Percentiles rank a stretch among this genome's conserved stretches.
phyloP scores from a whole-genome alignment of 2,888 invertebrate genomes.

The Andricus quercusramuli region DNA sequence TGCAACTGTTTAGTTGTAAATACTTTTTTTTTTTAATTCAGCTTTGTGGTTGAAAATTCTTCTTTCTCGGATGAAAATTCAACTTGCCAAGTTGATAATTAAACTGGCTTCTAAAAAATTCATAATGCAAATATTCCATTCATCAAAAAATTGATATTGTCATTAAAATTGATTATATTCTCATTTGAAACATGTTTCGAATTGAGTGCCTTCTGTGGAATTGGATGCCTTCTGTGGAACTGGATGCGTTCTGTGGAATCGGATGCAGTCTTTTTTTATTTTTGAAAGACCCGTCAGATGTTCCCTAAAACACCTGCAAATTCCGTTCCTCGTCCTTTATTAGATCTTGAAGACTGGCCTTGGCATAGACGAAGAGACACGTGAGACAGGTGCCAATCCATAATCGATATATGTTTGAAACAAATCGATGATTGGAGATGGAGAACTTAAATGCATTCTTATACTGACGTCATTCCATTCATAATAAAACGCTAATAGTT shows the following conservation, averaged over 20 bases:
- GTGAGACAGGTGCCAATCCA: not conserved
- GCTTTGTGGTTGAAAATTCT: too few relatives aligned
- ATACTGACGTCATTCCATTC: constrained; percentile 7
- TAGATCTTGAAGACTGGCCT: not conserved
- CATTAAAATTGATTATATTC: too few relatives aligned
- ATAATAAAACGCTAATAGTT: constrained; percentile 26
- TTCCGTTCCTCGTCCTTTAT: not conserved
- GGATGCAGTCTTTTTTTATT: constrained; percentile 5
- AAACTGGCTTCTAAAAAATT: too few relatives aligned
- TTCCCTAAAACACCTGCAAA: constrained; percentile 17
- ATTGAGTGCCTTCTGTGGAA: not conserved
- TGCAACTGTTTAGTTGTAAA: too few relatives aligned
- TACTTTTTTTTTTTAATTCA: too few relatives aligned
- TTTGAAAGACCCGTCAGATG: not conserved
- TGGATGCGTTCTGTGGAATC: too few relatives aligned
- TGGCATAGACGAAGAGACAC: not conserved
- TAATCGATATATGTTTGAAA: not conserved
- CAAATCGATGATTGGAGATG: constrained; percentile 21
- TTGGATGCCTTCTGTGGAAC: too few relatives aligned
- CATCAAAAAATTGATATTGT: too few relatives aligned
- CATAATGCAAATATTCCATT: too few relatives aligned
- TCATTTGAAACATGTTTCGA: too few relatives aligned
- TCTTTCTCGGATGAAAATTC: too few relatives aligned
- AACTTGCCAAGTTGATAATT: too few relatives aligned
- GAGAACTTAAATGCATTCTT: not conserved